Base-by-base conservation (phyloP, 1,140 invertebrate species). In the Ptiloglossa arizonensis region DNA sequence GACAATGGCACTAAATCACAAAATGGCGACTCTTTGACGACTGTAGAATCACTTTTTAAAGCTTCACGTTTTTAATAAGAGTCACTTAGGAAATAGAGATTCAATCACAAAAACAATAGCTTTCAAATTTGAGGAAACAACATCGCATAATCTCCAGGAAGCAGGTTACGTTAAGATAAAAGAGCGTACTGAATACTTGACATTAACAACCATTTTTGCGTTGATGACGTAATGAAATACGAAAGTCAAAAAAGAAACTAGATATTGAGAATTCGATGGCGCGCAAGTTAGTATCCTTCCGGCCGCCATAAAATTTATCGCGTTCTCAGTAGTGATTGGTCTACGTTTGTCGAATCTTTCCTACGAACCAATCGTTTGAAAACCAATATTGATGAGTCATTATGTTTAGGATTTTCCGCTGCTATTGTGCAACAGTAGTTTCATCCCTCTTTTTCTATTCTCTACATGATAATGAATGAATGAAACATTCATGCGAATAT, bases 381-480 rank as follows among this genome's bases (percentile, higher is more conserved):
- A 24, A 77, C 57, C 46, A 75, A 87, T 80, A 85, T 78, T 81
- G 85, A 82, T 81, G 87, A 88, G 79, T 88, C 87, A 87, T 82
- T 57, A n/a, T 64, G n/a, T 71, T 80, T 75, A 59, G 52, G 69
- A 67, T 63, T 67, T 41, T 59, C 27, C 29, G 66, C 29, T 22
- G 27, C 57, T 50, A 66, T 68, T 70, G 27, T 27, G 74, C 35
- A 71, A 77, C 13, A 6, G 11, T 48, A 11, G n/a, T 60, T 63
- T 32, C 38, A 41, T 56, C 41, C 15, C 13, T 13, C 56, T 38
- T 35, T 9, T 11, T 27, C 24, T 22, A 3, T 52, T 9, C 24
- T 15, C 5, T 15, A 54, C 15, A 13, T 13, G 27, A 13, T 19
- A 66, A 38, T 38, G 29, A 17, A 29, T 48, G 44, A 74, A 29